phyloP scores from a whole-genome alignment of 2,797 vertebrate species.

The Leptoclinus maculatus region DNA sequence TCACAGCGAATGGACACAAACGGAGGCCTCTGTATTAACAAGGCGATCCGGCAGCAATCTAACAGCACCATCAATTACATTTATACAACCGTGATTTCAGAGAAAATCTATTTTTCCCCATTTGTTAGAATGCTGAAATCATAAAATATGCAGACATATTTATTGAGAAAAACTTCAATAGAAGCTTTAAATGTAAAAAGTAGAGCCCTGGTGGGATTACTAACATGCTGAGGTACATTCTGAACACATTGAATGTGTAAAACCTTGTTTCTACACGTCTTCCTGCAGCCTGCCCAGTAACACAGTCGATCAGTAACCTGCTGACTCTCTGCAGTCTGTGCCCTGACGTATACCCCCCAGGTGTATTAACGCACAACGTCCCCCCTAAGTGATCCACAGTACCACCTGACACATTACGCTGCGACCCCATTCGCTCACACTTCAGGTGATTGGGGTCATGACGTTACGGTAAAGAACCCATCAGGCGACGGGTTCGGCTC shows the following conservation, averaged over 20 bases:
- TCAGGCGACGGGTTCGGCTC: constrained; percentile 70
- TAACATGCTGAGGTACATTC: too few relatives aligned
- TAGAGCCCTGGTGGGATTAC: too few relatives aligned
- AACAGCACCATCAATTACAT: not conserved
- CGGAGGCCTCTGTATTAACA: too few relatives aligned
- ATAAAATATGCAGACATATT: too few relatives aligned
- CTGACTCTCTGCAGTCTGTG: constrained; percentile 25
- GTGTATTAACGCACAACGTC: constrained; percentile 69
- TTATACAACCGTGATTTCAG: not conserved
- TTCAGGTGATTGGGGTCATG: constrained; percentile 79
- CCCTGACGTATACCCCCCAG: constrained; percentile 62
- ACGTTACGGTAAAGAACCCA: constrained; percentile 66
- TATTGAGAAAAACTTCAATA: too few relatives aligned
- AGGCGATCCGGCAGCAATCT: not conserved
- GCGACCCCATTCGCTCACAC: constrained; percentile 68
- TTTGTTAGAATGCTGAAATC: too few relatives aligned
- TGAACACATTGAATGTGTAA: too few relatives aligned
- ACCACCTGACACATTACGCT: constrained; percentile 68
- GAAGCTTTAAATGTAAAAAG: too few relatives aligned
- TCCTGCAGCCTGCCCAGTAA: not conserved
- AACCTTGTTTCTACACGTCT: too few relatives aligned
- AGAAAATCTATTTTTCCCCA: too few relatives aligned
- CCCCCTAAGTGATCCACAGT: constrained; percentile 50
- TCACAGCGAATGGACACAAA: too few relatives aligned
- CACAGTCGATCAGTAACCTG: too few relatives aligned